A percentile compares a stretch with the other conserved stretches of the same genome.
Evolutionary conservation across 1,140 invertebrate species (phyloP).

Genomic region (Pachypeltis micranthus): DNA sequence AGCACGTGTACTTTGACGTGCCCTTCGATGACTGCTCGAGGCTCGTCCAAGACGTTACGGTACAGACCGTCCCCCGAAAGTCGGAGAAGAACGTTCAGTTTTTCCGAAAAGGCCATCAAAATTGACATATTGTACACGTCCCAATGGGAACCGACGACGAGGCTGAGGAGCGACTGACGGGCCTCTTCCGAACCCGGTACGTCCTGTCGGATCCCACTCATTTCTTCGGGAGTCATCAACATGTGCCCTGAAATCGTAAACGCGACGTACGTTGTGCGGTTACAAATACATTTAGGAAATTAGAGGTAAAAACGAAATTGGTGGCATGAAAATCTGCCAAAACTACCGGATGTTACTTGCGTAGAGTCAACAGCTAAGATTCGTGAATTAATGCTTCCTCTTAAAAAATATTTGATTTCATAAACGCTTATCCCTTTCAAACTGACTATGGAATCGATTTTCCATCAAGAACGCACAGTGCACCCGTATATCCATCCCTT

Average conservation of each 20-base stretch:
- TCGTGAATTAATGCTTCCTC: too few species aligned
- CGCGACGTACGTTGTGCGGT: too few species aligned
- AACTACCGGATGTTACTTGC: too few species aligned
- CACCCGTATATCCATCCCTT: too few species aligned
- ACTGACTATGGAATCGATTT: too few species aligned
- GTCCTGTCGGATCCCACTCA: neutral
- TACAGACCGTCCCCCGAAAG: neutral
- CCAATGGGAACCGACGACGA: conserved; percentile 7
- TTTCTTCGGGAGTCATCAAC: conserved; percentile 7
- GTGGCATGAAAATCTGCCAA: too few species aligned
- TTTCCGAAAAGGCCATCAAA: conserved; percentile 1
- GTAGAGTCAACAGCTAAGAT: too few species aligned
- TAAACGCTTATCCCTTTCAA: too few species aligned
- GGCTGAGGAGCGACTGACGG: neutral
- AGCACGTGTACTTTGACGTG: neutral
- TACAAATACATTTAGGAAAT: too few species aligned
- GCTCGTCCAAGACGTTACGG: neutral
- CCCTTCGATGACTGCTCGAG: neutral
- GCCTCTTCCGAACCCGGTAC: neutral
- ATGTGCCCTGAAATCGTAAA: neutral
- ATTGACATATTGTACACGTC: neutral
- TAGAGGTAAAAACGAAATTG: too few species aligned
- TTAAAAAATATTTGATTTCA: too few species aligned
- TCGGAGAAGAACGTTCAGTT: neutral
- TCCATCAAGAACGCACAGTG: too few species aligned